Conservation (phyloP, 2,888 invertebrate genomes). For the Dasypolia templi region DNA sequence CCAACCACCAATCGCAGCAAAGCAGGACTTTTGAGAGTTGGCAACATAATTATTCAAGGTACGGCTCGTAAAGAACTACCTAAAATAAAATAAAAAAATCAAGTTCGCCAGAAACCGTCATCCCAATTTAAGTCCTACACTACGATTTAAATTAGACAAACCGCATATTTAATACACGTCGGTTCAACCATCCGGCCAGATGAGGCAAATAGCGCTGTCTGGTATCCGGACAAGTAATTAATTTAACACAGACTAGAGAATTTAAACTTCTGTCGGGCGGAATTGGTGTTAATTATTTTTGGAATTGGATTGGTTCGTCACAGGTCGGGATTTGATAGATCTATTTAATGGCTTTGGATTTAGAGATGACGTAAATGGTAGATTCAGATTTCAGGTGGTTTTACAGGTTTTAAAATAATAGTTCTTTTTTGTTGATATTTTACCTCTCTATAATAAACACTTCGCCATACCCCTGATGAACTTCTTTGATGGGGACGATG, state of each 20-base stretch:
- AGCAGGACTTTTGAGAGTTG: slow-evolving; percentile 1
- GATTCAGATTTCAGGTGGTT: not conserved
- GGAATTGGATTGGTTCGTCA: slow-evolving; percentile 19
- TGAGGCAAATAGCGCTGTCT: slow-evolving; percentile 47
- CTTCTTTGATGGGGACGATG: not conserved
- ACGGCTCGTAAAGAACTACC: not conserved
- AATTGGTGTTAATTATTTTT: slow-evolving; percentile 51
- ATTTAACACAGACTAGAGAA: slow-evolving; percentile 49
- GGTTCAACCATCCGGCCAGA: slow-evolving; percentile 17
- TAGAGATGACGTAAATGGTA: not conserved
- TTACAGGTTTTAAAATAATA: too few relatives aligned
- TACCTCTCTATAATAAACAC: not conserved
- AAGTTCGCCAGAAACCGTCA: not conserved
- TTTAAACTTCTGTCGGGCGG: slow-evolving; percentile 37
- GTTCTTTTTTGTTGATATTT: not conserved
- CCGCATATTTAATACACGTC: slow-evolving; percentile 56
- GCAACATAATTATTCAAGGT: slow-evolving; percentile 27
- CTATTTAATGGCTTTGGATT: not conserved
- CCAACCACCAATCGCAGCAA: slow-evolving; percentile 10
- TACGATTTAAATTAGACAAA: slow-evolving; percentile 52
- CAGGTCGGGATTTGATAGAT: slow-evolving; percentile 5
- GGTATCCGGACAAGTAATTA: slow-evolving; percentile 55
- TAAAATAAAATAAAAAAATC: slow-evolving; percentile 36
- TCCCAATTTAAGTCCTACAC: slow-evolving; percentile 12
- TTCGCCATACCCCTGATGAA: too few relatives aligned